Conservation (phyloP, 2,113 vertebrate genomes). For the Rhinoderma darwinii region DNA sequence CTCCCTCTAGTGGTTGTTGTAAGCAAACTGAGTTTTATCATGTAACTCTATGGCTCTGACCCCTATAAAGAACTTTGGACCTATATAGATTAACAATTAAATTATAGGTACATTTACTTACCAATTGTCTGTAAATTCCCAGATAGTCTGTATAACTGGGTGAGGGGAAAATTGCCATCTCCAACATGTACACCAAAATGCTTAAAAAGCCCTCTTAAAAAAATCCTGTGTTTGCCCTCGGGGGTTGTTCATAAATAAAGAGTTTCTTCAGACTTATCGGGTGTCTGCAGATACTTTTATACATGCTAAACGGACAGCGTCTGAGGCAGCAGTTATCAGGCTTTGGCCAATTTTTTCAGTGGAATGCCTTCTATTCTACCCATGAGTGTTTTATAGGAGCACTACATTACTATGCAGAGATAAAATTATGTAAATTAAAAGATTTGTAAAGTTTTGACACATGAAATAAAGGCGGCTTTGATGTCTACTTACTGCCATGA, state of each 20-base stretch:
- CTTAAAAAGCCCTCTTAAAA: no score
- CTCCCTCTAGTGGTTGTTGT: no score
- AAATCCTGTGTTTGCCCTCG: no score
- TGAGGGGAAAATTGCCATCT: no score
- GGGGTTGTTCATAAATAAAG: neutral
- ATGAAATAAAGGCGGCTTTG: neutral
- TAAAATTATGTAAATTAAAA: neutral
- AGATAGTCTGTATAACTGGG: no score
- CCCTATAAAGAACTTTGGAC: no score
- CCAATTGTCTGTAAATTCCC: no score
- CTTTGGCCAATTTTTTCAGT: neutral
- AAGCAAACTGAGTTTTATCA: no score
- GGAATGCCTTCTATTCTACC: neutral
- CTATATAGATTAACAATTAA: no score
- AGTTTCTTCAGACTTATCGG: neutral
- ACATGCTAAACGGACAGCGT: neutral
- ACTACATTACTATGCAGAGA: slow-evolving; percentile 1
- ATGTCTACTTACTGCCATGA: neutral
- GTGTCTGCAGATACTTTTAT: neutral
- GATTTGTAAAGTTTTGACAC: slow-evolving; percentile 21
- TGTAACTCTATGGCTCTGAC: no score
- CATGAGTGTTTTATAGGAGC: neutral
- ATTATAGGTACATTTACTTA: no score
- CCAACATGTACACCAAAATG: no score
- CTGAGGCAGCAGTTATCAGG: neutral